These are phyloP conservation scores for Trichosurus vulpecula DNA, from an alignment of 2,797 vertebrate species.

Conservation along the genomic window DNA sequence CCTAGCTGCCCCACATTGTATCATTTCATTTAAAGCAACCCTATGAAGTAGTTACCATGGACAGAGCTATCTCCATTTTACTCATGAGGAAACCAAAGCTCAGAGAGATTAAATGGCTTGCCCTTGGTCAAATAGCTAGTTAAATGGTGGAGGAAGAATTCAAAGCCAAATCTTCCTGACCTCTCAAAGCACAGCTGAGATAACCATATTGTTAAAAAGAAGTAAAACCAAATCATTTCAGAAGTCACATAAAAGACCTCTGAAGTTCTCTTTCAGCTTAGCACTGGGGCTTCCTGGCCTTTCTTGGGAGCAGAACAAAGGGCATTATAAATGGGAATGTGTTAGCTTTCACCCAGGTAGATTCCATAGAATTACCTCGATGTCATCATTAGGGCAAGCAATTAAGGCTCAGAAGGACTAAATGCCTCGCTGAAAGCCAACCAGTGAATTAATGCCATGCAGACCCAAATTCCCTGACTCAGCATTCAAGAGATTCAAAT, in stretches of 20 bases:
- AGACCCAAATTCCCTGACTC: conserved; percentile 33
- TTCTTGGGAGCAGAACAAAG: conserved; percentile 50
- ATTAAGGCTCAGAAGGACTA: not conserved
- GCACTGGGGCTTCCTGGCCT: not conserved
- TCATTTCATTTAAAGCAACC: not conserved
- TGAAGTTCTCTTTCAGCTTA: not conserved
- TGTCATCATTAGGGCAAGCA: conserved; percentile 8
- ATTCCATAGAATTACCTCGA: conserved; percentile 12
- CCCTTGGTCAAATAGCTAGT: not conserved
- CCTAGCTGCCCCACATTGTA: too few relatives aligned
- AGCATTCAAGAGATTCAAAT: conserved; percentile 3
- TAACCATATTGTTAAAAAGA: conserved; percentile 23
- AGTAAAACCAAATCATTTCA: conserved; percentile 32
- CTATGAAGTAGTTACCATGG: not conserved
- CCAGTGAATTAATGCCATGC: conserved; percentile 19
- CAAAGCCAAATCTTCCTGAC: not conserved
- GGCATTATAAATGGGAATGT: conserved; percentile 17
- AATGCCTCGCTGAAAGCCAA: not conserved
- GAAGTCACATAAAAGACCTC: not conserved
- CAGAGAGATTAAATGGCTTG: too few relatives aligned
- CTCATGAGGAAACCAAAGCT: too few relatives aligned
- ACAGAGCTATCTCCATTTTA: not conserved
- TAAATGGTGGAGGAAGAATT: not conserved
- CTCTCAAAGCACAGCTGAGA: not conserved
- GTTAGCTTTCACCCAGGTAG: not conserved